Evolutionary conservation across 2,888 invertebrate genomes (phyloP), one percentile per base, ranked within the genome.

Genomic region (Lutraria lutraria): DNA sequence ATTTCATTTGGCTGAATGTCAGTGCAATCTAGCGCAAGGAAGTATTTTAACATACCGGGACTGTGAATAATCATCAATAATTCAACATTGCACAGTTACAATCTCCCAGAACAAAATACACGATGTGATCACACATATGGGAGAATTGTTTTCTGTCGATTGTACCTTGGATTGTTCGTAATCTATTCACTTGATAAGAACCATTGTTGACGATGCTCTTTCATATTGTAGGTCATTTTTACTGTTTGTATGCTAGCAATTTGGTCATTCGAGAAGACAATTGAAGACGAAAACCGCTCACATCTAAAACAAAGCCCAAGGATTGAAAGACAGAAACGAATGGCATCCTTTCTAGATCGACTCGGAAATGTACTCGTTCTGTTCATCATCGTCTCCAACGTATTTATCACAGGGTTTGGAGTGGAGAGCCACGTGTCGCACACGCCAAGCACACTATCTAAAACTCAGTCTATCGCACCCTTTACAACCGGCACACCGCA

Each of bases 331-430:
- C 68, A 88, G 29, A 81, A 72, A 34, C 76, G 81, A 54, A 81
- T 89, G 34, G 91, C 91, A 15, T 83, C 89, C 25, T 53, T 85
- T 8, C 81, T 93, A 2, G 92, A 91, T 84, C 89, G 91, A 72
- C 21, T 90, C 53, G 90, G 91, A 0, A 92, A 90, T 80, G 88
- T 92, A 0, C 83, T 93, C 3, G 92, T 93, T 34, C 85, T 92
- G 34, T 86, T 90, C 4, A 89, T 93, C 15, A 93, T 92, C n/a
- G 91, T 92, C 29, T 89, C 91, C 0, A 93, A 93, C 68, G 92
- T 93, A 16, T 93, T 93, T 82, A 92, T 93, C n/a, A 90, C 92
- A 0, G 92, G 92, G 0, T 91, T 93, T 34, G 92, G 93, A 6
- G 89, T 93, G 19, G 89, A 92, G 68, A 63, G n/a, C 16, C 52